phyloP scores from a whole-genome alignment of 2,113 vertebrate genomes.

The Coryphaenoides rupestris region DNA sequence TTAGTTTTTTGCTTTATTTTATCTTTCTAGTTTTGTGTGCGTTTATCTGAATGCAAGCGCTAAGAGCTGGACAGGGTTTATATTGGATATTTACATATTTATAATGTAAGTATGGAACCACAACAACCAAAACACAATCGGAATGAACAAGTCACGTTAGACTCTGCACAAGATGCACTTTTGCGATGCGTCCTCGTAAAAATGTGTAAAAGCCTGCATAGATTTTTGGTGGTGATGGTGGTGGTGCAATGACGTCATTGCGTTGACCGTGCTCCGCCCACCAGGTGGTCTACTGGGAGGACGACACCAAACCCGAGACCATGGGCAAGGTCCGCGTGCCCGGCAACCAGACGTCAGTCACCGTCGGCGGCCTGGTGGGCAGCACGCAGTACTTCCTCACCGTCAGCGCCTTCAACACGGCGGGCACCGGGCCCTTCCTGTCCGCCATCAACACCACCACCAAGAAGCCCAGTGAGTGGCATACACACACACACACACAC shows the following conservation, averaged over 20 bases:
- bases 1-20: too few relatives aligned
- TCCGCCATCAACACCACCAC: slow-evolving; percentile 89
- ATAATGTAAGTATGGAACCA: too few relatives aligned
- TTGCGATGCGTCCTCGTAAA: too few relatives aligned
- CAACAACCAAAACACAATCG: too few relatives aligned
- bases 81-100: too few relatives aligned
- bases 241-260: not conserved
- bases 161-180: too few relatives aligned
- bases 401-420: slow-evolving; percentile 92
- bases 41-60: too few relatives aligned
- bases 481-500: too few relatives aligned
- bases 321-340: slow-evolving; percentile 83
- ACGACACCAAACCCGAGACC: slow-evolving; percentile 84
- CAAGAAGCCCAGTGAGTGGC: slow-evolving; percentile 84
- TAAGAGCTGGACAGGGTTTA: too few relatives aligned
- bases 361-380: slow-evolving; percentile 80
- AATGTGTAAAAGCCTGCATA: too few relatives aligned
- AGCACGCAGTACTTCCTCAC: slow-evolving; percentile 83
- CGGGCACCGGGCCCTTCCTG: slow-evolving; percentile 86
- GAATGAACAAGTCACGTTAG: too few relatives aligned
- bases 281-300: slow-evolving; percentile 91
- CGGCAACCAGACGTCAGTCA: slow-evolving; percentile 83
- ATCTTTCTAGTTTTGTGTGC: too few relatives aligned
- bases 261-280: slow-evolving; percentile 6
- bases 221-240: not conserved